Evolutionary conservation across 2,113 vertebrate genomes (phyloP).

Genomic region (Lagopus muta): DNA sequence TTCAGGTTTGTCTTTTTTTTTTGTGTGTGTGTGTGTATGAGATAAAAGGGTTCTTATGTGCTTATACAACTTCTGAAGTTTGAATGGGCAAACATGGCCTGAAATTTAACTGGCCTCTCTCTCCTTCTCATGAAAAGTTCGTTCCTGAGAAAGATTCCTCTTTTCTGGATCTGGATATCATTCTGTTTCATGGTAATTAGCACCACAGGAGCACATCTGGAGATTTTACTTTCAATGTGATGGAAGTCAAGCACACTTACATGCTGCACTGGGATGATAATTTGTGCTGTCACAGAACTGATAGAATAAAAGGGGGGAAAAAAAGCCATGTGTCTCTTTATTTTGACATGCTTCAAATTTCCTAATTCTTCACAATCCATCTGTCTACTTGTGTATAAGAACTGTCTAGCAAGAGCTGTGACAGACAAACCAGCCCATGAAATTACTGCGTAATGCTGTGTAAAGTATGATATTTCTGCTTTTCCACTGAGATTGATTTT

Average conservation of each 20-base stretch:
- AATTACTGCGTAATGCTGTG: background rate
- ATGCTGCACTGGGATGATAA: background rate
- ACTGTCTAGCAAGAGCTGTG: background rate
- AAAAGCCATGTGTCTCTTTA: background rate
- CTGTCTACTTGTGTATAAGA: background rate
- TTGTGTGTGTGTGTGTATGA: background rate
- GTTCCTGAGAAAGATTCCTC: background rate
- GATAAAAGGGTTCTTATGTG: background rate
- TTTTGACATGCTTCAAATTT: background rate
- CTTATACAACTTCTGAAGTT: background rate
- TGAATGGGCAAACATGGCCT: background rate
- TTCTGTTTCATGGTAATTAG: slow-evolving; percentile 33
- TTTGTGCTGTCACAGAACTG: slow-evolving; percentile 5
- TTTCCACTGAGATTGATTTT: background rate
- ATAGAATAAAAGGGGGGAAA: background rate
- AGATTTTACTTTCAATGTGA: slow-evolving; percentile 33
- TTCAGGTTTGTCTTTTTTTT: background rate
- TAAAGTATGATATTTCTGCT: background rate
- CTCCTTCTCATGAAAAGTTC: background rate
- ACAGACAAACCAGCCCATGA: background rate
- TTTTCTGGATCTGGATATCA: slow-evolving; percentile 14
- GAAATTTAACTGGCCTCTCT: background rate
- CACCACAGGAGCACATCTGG: background rate
- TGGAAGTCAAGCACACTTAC: background rate
- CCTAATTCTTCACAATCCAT: slow-evolving; percentile 1